Base-by-base conservation (phyloP, 2,888 invertebrate species). In the Pseudococcus jackbeardsleyi region DNA sequence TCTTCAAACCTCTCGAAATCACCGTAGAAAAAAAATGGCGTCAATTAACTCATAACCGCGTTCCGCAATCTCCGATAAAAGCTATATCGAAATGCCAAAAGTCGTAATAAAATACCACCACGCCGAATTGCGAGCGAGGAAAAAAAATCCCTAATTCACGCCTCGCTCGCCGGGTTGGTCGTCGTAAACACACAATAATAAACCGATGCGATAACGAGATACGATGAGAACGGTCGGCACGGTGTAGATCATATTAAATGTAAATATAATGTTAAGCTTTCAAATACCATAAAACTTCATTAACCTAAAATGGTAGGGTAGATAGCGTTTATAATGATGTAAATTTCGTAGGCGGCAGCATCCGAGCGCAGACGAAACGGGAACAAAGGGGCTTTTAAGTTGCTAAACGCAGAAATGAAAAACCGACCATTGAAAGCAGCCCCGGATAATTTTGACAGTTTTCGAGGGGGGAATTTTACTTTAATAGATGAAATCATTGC, bases 401-500 rank as follows among this genome's bases (percentile, higher is more conserved):
- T 33, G 86, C 64, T 86, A 86, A 86, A 86, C 86, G 86, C 64
- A 59, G 64, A 86, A 86, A 86, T 86, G 86, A 86, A 86, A 86
- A 64, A 64, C 86, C 79, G 39, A 42, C 86, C 86, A 86, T 86
- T 59, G 86, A 86, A 86, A 64, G 64, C 86, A 86, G 59, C 42
- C 86, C 22, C 39, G 42, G 86, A 86, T 86, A 86, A 64, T 86
- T 84, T 86, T 86, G 86, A 86, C 86, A 86, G 86, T 86, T 86
- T 86, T 26, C 64, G 42, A 59, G 64, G 85, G 64, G 68, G 42
- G 68, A 68, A 86, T 86, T 86, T 77, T 77, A 86, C 86, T 86
- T 64, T 86, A 86, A 86, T 86, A 86, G 86, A 86, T 86, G 86
- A 86, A 86, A 86, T 86, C 86, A 77, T 86, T 86, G 86, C 86